phyloP scores from a whole-genome alignment of 53 echinoderm and acorn worm genomes.

The Echinometra lucunter region DNA sequence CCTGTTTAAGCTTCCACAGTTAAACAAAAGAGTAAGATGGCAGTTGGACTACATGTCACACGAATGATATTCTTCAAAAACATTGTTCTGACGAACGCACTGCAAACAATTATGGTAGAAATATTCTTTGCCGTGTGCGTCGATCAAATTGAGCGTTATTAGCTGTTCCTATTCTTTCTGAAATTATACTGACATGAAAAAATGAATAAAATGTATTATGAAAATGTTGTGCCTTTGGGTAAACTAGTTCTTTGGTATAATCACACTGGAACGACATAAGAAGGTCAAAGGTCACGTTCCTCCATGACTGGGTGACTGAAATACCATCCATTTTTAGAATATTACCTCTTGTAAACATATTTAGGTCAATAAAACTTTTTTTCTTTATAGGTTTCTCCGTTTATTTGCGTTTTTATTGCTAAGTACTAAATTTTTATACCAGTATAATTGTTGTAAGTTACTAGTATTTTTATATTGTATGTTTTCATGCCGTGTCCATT shows the following conservation, averaged over 20 bases:
- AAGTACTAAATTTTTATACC: not conserved
- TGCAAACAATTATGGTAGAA: too few species aligned
- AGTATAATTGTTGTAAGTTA: too few species aligned
- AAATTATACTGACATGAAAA: not conserved
- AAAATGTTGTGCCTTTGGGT: not conserved
- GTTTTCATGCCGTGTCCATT: too few species aligned
- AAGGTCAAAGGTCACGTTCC: constrained; percentile 1
- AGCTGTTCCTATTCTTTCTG: not conserved
- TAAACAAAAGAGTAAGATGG: too few species aligned
- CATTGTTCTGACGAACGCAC: too few species aligned
- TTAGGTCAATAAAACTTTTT: not conserved
- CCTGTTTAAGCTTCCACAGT: too few species aligned
- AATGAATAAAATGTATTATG: not conserved
- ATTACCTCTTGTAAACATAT: not conserved
- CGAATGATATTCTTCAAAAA: too few species aligned
- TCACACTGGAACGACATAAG: constrained; percentile 34
- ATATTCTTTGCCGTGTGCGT: too few species aligned
- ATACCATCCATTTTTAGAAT: not conserved
- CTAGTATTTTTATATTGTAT: too few species aligned
- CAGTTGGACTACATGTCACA: too few species aligned
- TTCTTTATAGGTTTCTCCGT: not conserved
- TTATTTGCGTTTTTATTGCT: not conserved
- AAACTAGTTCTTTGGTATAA: constrained; percentile 42
- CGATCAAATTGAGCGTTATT: not conserved
- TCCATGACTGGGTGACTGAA: not conserved